Evolutionary conservation across 2,888 invertebrate species (phyloP), one percentile per base, ranked within the genome.

Genomic region (Lathronympha strigana): DNA sequence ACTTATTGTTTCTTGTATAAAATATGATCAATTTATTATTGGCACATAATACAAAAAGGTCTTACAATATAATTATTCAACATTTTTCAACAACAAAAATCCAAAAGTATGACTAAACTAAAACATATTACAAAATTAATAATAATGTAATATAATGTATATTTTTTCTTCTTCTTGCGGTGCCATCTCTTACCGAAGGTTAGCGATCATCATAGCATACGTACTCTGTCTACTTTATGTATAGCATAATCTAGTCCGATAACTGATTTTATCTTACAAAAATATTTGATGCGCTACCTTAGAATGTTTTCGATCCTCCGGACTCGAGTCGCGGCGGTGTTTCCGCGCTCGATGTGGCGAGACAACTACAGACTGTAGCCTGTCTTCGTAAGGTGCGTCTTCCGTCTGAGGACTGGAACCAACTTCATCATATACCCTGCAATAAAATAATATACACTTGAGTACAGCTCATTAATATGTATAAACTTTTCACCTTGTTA

Each of bases 391-490:
- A 66, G 96, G 78, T 33, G 82, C 74, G 19, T 76, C 96, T 94
- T 76, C 96, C 92, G 87, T 94, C 94, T 86, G 96, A 93, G 92
- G 95, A 95, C 89, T 97, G 94, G 88, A 85, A 40, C 87, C 89
- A 69, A 86, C 76, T 72, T 92, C 91, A 60, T 91, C 91, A 70
- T 88, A 90, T 83, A 90, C 88, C 86, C 91, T 91, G 72, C 5
- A 66, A 73, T 33, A 23, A 67, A 43, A 51, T 40, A 58, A 66
- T 9, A 17, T 9, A 47, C 11, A 33, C 13, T 11, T n/a, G n/a
- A n/a, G n/a, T n/a, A n/a, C n/a, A n/a, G n/a, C n/a, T n/a, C n/a
- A n/a, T n/a, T n/a, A n/a, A n/a, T n/a, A n/a, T n/a, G n/a, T n/a
- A n/a, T n/a, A n/a, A n/a, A 13, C 11, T 17, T 43, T 6, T 43